These are phyloP conservation scores for Zaprionus vittiger DNA, from an alignment of 1,140 invertebrate species.

Conservation along the genomic window DNA sequence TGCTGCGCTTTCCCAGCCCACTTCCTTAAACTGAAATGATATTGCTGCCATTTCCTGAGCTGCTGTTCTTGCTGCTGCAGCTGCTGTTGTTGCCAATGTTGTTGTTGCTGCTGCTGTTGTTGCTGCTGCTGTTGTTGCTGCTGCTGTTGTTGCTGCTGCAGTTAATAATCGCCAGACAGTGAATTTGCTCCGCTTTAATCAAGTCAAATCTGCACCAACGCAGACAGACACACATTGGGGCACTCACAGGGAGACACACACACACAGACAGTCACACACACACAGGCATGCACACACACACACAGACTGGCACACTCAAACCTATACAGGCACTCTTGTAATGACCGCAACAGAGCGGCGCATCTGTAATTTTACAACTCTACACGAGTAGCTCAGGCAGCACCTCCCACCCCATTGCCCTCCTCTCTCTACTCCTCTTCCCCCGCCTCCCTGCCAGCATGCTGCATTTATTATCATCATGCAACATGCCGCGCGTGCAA, in stretches of 20 bases:
- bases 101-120: not conserved
- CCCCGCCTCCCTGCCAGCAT: not conserved
- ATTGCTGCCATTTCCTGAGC: conserved; percentile 21
- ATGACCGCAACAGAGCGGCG: conserved; percentile 37
- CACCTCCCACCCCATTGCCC: not conserved
- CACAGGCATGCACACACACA: not conserved
- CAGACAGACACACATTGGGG: not conserved
- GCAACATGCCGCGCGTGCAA: conserved; percentile 44
- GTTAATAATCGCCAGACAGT: conserved; percentile 45
- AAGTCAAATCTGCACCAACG: conserved; percentile 23
- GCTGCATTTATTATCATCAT: conserved; percentile 14
- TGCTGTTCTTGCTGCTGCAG: not conserved
- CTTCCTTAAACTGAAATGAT: conserved; percentile 63
- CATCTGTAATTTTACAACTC: conserved; percentile 51
- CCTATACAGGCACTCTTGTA: conserved; percentile 1
- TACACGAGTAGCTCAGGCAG: conserved; percentile 28
- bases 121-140: not conserved
- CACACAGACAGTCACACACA: not conserved
- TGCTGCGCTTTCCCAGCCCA: conserved; percentile 55
- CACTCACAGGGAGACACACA: not conserved
- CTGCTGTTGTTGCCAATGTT: not conserved
- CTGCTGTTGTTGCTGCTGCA: conserved; percentile 14
- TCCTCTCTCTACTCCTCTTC: not conserved
- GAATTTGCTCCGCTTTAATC: conserved; percentile 47
- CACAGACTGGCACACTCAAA: not conserved